These are phyloP conservation scores for Epinephelus awoara DNA, from an alignment of 2,797 vertebrate genomes.

Conservation along the genomic window DNA sequence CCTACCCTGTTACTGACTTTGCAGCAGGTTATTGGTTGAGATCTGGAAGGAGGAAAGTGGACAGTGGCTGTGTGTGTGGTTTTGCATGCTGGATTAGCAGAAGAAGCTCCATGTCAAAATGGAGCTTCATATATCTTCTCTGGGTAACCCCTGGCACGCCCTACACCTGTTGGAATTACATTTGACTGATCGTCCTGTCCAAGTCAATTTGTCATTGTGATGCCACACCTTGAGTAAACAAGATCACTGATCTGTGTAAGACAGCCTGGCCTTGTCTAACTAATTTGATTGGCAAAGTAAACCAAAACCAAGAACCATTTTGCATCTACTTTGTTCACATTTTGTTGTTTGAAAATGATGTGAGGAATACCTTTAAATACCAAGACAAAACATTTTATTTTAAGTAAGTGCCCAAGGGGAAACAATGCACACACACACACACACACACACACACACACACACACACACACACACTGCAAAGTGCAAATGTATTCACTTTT, in stretches of 20 bases:
- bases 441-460: no score
- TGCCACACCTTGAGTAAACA: conserved; percentile 45
- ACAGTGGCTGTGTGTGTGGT: no score
- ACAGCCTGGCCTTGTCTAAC: conserved; percentile 15
- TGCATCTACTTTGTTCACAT: conserved; percentile 60
- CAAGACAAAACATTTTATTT: background rate
- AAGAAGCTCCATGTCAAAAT: no score
- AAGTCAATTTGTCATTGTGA: conserved; percentile 51
- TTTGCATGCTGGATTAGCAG: no score
- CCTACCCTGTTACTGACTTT: no score
- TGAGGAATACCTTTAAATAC: background rate
- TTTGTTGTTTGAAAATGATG: conserved; percentile 11
- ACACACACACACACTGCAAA: background rate
- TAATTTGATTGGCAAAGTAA: conserved; percentile 77
- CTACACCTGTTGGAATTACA: background rate
- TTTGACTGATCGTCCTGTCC: conserved; percentile 41
- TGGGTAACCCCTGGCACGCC: background rate
- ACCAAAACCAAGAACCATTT: conserved; percentile 45
- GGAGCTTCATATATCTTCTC: no score
- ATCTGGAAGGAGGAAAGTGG: no score
- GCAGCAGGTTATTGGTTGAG: no score
- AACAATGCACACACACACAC: background rate
- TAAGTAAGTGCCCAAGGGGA: background rate
- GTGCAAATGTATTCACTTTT: background rate
- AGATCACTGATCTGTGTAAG: conserved; percentile 37